phyloP scores from a whole-genome alignment of 2,113 vertebrate genomes.

The Petrocephalus zakoni region DNA sequence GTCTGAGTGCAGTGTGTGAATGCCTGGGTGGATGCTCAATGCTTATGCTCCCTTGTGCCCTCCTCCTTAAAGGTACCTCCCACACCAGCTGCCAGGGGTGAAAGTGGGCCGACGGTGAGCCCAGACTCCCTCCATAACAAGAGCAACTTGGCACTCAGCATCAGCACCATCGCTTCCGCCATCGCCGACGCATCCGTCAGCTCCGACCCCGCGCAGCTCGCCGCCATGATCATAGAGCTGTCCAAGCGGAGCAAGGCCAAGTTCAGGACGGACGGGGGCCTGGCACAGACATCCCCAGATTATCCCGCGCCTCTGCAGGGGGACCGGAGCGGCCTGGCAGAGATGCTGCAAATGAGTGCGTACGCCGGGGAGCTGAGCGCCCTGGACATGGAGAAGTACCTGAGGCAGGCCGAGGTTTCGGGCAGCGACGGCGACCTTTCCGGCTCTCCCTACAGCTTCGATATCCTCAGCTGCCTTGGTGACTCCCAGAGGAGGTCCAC shows the following conservation, averaged over 20 bases:
- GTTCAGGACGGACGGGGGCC: conserved; percentile 15
- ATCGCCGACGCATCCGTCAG: conserved; percentile 83
- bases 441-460: conserved; percentile 49
- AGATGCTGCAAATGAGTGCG: conserved; percentile 51
- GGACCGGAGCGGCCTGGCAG: conserved; percentile 37
- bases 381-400: conserved; percentile 85
- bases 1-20: background rate
- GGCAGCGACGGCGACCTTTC: conserved; percentile 55
- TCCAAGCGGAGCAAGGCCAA: conserved; percentile 65
- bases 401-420: conserved; percentile 65
- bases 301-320: background rate
- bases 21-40: background rate
- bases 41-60: background rate
- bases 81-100: background rate
- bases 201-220: conserved; percentile 81
- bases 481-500: conserved; percentile 26
- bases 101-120: conserved; percentile 12
- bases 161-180: conserved; percentile 87
- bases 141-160: conserved; percentile 69
- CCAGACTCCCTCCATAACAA: conserved; percentile 31
- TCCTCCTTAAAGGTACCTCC: background rate
- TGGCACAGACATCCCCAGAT: background rate
- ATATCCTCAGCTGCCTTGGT: conserved; percentile 45
- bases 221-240: conserved; percentile 82
- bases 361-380: conserved; percentile 45